Evolutionary conservation across 2,888 invertebrate species (phyloP).

Genomic region (Volucella inanis): DNA sequence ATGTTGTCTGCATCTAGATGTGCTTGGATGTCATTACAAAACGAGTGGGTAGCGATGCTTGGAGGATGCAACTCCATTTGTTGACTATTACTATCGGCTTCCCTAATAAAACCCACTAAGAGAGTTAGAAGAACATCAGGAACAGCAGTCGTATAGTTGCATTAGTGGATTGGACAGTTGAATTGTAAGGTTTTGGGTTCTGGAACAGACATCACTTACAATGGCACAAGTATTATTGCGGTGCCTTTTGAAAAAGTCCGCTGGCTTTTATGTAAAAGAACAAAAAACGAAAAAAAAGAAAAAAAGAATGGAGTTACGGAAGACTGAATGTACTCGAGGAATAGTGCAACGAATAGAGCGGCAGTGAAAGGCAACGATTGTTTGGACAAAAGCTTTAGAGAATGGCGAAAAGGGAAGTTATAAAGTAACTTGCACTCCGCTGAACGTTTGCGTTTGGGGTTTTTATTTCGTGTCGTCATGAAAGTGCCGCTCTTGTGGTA

Average conservation of each 20-base stretch:
- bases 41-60: not conserved
- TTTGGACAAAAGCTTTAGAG: slow-evolving; percentile 42
- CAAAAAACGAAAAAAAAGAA: slow-evolving; percentile 3
- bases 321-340: slow-evolving; percentile 10
- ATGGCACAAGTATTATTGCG: slow-evolving; percentile 54
- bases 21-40: slow-evolving; percentile 21
- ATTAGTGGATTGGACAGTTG: slow-evolving; percentile 28
- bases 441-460: slow-evolving; percentile 25
- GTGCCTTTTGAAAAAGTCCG: slow-evolving; percentile 26
- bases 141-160: not conserved
- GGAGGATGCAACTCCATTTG: slow-evolving; percentile 35
- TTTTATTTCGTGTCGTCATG: slow-evolving; percentile 43
- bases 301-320: not conserved
- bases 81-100: slow-evolving; percentile 31
- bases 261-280: not conserved
- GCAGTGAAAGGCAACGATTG: slow-evolving; percentile 59
- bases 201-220: slow-evolving; percentile 50
- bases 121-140: not conserved
- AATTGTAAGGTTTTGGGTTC: slow-evolving; percentile 8
- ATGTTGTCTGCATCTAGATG: slow-evolving; percentile 15
- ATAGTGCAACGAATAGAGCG: slow-evolving; percentile 9
- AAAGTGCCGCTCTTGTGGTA: slow-evolving; percentile 18
- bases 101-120: slow-evolving; percentile 26
- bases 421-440: slow-evolving; percentile 41
- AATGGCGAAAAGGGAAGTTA: slow-evolving; percentile 26